phyloP scores from a whole-genome alignment of 2,888 invertebrate genomes.

The Notocelia uddmanniana region DNA sequence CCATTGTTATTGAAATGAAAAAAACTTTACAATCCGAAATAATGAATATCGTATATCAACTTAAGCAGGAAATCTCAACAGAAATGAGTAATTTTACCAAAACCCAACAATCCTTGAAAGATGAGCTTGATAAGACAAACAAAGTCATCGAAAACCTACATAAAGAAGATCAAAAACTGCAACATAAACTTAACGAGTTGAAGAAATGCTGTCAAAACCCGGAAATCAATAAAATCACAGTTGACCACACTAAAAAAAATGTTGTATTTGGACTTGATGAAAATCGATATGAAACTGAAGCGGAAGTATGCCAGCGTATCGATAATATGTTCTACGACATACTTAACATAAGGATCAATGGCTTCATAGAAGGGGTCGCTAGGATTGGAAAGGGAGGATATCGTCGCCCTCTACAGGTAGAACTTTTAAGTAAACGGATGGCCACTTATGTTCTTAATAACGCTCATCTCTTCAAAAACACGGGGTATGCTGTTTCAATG shows the following conservation, averaged over 20 bases:
- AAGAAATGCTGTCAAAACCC: background rate
- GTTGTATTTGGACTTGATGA: slow-evolving; percentile 2
- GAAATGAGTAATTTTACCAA: background rate
- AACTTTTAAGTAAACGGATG: slow-evolving; percentile 4
- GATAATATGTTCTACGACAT: too few relatives aligned
- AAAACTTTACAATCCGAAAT: background rate
- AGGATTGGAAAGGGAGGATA: slow-evolving; percentile 2
- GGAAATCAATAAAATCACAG: background rate
- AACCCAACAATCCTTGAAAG: background rate
- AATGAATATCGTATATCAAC: background rate
- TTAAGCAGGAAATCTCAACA: background rate
- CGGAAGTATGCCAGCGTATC: background rate
- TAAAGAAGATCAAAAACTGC: background rate
- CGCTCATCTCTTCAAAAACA: background rate
- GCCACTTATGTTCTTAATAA: background rate
- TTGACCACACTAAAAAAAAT: background rate
- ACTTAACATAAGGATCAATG: slow-evolving; percentile 3
- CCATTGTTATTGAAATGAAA: slow-evolving; percentile 3
- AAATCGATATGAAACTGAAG: background rate
- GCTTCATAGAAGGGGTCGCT: background rate
- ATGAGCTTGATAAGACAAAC: background rate
- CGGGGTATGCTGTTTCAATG: background rate
- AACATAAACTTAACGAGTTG: background rate
- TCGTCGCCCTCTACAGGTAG: background rate
- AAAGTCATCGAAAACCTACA: background rate